A percentile compares a stretch with the other conserved stretches of the same genome.
Evolutionary conservation across 2,113 vertebrate genomes (phyloP).

Genomic region (Muscicapa adusta): DNA sequence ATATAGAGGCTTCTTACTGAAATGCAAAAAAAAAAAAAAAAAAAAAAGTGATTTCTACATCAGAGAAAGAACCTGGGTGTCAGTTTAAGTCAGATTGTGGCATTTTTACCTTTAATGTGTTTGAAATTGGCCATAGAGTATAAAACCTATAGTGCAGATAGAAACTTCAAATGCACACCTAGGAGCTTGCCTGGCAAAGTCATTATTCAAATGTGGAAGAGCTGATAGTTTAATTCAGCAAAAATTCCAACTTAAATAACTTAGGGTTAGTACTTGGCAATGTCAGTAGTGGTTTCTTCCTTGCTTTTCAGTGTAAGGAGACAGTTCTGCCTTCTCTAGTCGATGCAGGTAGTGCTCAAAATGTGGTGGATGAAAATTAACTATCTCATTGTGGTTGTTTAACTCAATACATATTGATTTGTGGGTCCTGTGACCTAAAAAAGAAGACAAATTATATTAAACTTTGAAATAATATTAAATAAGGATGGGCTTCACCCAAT

Average conservation of each 20-base stretch:
- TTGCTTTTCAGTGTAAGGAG: neutral
- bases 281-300: neutral
- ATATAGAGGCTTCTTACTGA: neutral
- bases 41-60: neutral
- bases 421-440: neutral
- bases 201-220: neutral
- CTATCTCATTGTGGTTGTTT: neutral
- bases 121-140: neutral
- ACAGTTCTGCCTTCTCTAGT: neutral
- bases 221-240: neutral
- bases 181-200: neutral
- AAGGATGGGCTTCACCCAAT: neutral
- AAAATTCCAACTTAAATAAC: neutral
- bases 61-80: neutral
- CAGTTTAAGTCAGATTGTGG: neutral
- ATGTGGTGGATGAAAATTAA: neutral
- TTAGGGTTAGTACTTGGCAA: neutral
- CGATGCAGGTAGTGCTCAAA: neutral
- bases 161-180: neutral
- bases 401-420: conserved; percentile 54
- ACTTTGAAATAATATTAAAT: neutral
- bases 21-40: neutral
- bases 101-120: neutral
- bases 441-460: conserved; percentile 6
- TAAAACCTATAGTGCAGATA: neutral